These are phyloP conservation scores for Mionectes olivaceus DNA, from an alignment of 2,797 vertebrate genomes.

Conservation along the genomic window DNA sequence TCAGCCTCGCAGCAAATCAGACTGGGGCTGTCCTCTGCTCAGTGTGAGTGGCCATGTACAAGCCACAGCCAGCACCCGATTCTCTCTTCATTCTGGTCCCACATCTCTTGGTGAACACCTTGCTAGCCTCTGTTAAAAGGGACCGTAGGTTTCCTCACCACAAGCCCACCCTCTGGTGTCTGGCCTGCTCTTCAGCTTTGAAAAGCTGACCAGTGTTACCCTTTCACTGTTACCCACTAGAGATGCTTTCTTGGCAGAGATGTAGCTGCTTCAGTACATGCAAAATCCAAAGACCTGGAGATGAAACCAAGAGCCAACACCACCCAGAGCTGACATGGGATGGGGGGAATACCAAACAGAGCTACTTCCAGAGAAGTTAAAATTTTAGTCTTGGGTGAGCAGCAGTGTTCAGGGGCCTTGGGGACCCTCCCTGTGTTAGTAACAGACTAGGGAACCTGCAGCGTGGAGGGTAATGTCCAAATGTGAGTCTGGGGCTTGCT, in stretches of 20 bases:
- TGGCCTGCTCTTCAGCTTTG: neutral
- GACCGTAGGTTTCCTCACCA: rapidly evolving
- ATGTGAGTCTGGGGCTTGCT: neutral
- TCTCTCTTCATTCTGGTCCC: neutral
- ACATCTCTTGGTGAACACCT: neutral
- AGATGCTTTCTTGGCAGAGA: neutral
- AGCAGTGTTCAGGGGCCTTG: neutral
- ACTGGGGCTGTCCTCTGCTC: neutral
- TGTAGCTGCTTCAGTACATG: neutral
- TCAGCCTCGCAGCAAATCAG: neutral
- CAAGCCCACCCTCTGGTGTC: neutral
- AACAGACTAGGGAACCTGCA: rapidly evolving
- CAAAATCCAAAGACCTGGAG: neutral
- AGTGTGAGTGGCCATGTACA: rapidly evolving
- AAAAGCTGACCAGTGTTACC: neutral
- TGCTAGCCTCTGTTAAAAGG: neutral
- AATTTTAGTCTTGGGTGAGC: neutral
- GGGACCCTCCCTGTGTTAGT: neutral
- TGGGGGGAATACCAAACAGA: neutral
- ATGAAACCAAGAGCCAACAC: neutral
- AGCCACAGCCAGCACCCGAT: neutral
- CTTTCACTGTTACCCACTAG: rapidly evolving
- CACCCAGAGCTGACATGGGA: neutral
- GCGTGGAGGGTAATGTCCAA: neutral
- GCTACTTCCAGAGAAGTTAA: neutral